Evolutionary conservation across 2,113 vertebrate species (phyloP).

Genomic region (Xiphophorus hellerii): DNA sequence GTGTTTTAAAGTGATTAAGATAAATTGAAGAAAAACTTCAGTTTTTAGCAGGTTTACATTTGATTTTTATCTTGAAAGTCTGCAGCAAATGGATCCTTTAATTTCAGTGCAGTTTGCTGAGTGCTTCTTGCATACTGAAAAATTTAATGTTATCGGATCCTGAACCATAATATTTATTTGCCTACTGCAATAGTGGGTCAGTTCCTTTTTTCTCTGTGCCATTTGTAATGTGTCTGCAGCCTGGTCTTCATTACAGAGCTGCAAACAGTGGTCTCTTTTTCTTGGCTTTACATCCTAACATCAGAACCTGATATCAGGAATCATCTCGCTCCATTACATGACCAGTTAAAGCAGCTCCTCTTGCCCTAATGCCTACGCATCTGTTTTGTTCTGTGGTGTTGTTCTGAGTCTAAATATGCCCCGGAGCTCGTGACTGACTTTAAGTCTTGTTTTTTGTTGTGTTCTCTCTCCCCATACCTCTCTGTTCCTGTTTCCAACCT

Average conservation of each 20-base stretch:
- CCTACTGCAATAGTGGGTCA: neutral
- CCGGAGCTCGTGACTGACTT: conserved; percentile 49
- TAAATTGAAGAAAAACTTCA: neutral
- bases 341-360: conserved; percentile 39
- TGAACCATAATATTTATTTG: conserved; percentile 55
- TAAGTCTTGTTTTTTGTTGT: conserved; percentile 24
- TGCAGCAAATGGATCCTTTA: conserved; percentile 6
- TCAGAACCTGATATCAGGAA: conserved; percentile 56
- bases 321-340: conserved; percentile 48
- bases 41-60: conserved; percentile 3
- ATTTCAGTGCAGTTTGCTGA: conserved; percentile 18
- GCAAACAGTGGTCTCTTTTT: conserved; percentile 74
- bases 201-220: conserved; percentile 19
- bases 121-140: conserved; percentile 23
- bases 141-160: conserved; percentile 24
- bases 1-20: neutral
- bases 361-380: conserved; percentile 43
- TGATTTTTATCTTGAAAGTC: conserved; percentile 12
- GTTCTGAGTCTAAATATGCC: conserved; percentile 49
- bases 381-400: conserved; percentile 64
- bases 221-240: conserved; percentile 32
- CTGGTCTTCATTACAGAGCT: conserved; percentile 53
- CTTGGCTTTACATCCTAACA: conserved; percentile 54
- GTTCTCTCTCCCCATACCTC: conserved; percentile 22
- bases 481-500: conserved; percentile 65